These are phyloP conservation scores for Misgurnus anguillicaudatus DNA, from an alignment of 2,113 vertebrate genomes.

Conservation along the genomic window DNA sequence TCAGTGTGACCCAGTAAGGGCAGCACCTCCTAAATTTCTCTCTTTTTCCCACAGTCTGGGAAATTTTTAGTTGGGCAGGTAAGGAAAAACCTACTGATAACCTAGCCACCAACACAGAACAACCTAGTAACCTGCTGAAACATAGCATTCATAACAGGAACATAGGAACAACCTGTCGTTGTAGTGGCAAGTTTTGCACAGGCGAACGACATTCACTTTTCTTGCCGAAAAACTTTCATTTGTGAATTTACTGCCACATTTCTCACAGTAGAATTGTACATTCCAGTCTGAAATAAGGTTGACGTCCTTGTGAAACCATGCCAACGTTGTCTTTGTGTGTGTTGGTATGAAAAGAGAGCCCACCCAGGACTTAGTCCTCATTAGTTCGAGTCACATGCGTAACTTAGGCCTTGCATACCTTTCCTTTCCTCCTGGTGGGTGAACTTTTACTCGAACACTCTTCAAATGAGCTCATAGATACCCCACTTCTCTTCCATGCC, in stretches of 20 bases:
- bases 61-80: too few relatives aligned
- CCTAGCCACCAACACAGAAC: too few relatives aligned
- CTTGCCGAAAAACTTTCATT: not conserved
- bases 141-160: too few relatives aligned
- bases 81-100: too few relatives aligned
- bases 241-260: not conserved
- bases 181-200: not conserved
- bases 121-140: too few relatives aligned
- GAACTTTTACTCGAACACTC: constrained; percentile 15
- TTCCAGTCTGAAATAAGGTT: constrained; percentile 5
- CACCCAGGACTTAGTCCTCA: constrained; percentile 25
- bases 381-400: constrained; percentile 41
- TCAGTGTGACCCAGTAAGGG: not conserved
- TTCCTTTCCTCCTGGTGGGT: constrained; percentile 23
- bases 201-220: too few relatives aligned
- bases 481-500: not conserved
- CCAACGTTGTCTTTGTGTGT: constrained; percentile 2
- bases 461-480: not conserved
- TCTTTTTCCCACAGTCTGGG: too few relatives aligned
- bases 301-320: not conserved
- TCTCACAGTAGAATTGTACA: constrained; percentile 3
- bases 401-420: constrained; percentile 35
- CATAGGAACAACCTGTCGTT: too few relatives aligned
- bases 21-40: not conserved
- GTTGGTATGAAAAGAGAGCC: constrained; percentile 14